Evolutionary conservation across 64 coral and sea anemone species (phyloP), one percentile per base, ranked within the genome.

Genomic region (Stichodactyla mertensii): DNA sequence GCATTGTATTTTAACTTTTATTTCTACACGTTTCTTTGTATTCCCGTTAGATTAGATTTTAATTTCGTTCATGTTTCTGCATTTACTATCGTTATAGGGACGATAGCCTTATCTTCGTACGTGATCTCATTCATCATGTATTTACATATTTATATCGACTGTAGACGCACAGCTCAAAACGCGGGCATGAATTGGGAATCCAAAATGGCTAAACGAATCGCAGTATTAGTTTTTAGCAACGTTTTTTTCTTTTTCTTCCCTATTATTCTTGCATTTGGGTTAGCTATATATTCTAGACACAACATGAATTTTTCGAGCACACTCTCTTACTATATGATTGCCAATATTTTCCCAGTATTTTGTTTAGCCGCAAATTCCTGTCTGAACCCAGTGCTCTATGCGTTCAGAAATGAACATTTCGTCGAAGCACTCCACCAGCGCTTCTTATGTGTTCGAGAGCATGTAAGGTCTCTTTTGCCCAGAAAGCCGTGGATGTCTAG

Each of bases 191-290:
- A 52, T 52, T 10, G 77, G 51, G 77, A 79, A 52, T 45, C 77
- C 11, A 79, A 79, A 52, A 7, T 79, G 6, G 77, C 77, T 14
- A 79, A 79, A 79, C 27, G 28, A 52, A 79, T 79, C 18, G 77
- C 77, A 6, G 11, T 79, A 11, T 45, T 79, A 18, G 77, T 79
- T 79, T 79, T 52, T 52, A 79, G 77, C 19, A 79, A 79, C 16
- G 18, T 79, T 18, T 79, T 79, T 1, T 79, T 79, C 77, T 79
- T 79, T 79, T 7, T 79, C 9, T 79, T 79, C 45, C 77, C 77
- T 6, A 9, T 79, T 10, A 51, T 79, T 16, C 77, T 79, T 51
- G 51, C 77, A 10, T 28, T 1, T 51, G 51, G 45, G 4, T 79
- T 79, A 7, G 7, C 7, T 22, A 1, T 69, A 4, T 69, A 4